Evolutionary conservation across 2,113 vertebrate genomes (phyloP).

Genomic region (Oreochromis tanganicae): DNA sequence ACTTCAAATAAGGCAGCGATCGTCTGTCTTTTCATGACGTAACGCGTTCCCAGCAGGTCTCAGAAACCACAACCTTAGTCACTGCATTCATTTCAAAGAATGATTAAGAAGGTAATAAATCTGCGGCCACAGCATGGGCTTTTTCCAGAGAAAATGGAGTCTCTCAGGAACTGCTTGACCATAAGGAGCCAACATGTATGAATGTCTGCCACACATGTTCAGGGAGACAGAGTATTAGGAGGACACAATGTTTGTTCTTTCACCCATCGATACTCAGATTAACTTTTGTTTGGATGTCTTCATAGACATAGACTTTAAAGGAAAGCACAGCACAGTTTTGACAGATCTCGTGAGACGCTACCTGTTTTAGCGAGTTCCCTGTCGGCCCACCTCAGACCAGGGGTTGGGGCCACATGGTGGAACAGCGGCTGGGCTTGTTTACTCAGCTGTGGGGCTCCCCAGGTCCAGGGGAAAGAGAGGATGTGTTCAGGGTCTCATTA

Average conservation of each 20-base stretch:
- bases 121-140: neutral
- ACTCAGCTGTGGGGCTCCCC: slow-evolving; percentile 81
- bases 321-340: neutral
- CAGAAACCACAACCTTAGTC: neutral
- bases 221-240: neutral
- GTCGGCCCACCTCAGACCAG: slow-evolving; percentile 16
- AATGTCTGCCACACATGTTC: slow-evolving; percentile 32
- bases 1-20: neutral
- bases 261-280: neutral
- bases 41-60: neutral
- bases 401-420: slow-evolving; percentile 23
- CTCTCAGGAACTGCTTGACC: slow-evolving; percentile 19
- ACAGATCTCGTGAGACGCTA: slow-evolving; percentile 39
- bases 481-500: slow-evolving; percentile 83
- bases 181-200: slow-evolving; percentile 7
- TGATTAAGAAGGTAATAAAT: slow-evolving; percentile 41
- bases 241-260: neutral
- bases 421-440: slow-evolving; percentile 73
- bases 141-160: neutral
- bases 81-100: neutral
- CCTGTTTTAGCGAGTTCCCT: slow-evolving; percentile 55
- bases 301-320: neutral
- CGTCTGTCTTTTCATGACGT: neutral
- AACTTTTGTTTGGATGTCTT: neutral
- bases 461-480: slow-evolving; percentile 77